Conservation (phyloP, 2,797 vertebrate species). For the Acipenser transmontanus region DNA sequence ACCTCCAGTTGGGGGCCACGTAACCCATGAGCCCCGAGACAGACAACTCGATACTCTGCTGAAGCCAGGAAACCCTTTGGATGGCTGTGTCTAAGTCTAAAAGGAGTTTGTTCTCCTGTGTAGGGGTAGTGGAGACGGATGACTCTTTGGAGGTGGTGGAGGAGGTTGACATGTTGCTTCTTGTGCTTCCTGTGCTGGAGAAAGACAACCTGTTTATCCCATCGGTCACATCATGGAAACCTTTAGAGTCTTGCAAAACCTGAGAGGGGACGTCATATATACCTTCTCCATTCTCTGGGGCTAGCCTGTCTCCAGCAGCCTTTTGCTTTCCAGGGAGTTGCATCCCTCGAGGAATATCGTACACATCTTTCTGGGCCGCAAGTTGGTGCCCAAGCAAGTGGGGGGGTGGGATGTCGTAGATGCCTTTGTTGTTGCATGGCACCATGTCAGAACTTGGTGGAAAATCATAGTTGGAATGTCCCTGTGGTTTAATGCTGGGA, state of each 20-base stretch:
- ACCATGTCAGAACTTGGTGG: constrained; percentile 37
- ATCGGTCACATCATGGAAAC: constrained; percentile 69
- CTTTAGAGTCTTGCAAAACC: constrained; percentile 52
- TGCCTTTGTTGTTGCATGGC: constrained; percentile 44
- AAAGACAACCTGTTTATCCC: constrained; percentile 87
- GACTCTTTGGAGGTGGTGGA: constrained; percentile 80
- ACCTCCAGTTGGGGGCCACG: constrained; percentile 76
- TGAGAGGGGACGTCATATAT: constrained; percentile 78
- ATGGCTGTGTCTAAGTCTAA: constrained; percentile 78
- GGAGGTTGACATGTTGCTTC: constrained; percentile 94
- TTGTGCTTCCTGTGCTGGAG: constrained; percentile 87
- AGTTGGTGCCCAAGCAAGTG: constrained; percentile 45
- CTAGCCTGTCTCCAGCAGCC: constrained; percentile 41
- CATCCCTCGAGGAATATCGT: constrained; percentile 79
- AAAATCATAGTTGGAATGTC: constrained; percentile 60
- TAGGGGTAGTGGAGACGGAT: constrained; percentile 58
- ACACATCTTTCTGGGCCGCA: constrained; percentile 65
- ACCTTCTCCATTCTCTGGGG: constrained; percentile 53
- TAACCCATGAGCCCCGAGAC: constrained; percentile 64
- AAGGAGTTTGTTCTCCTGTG: constrained; percentile 62
- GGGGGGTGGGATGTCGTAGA: constrained; percentile 70
- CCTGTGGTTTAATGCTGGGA: constrained; percentile 51
- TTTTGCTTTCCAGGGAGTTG: constrained; percentile 52
- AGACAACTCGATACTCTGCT: constrained; percentile 68
- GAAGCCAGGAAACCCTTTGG: constrained; percentile 68